Evolutionary conservation across 2,113 vertebrate species (phyloP).

Genomic region (Delphinus delphis): DNA sequence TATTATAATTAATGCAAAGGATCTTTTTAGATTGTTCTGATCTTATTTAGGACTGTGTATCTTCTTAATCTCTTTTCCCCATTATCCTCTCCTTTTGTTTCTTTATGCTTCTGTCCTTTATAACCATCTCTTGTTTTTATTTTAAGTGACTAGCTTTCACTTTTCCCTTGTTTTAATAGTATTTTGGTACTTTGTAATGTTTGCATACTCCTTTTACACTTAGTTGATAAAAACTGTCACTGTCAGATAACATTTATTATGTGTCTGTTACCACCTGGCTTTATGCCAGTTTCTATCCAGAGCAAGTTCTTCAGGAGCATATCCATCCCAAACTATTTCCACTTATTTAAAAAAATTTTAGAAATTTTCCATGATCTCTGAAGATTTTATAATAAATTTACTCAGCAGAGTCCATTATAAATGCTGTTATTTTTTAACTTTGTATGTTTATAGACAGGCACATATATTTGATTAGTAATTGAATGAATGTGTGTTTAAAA

Average conservation of each 20-base stretch:
- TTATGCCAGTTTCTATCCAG: neutral
- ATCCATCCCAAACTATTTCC: neutral
- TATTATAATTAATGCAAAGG: neutral
- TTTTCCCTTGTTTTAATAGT: constrained; percentile 4
- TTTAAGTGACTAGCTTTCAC: neutral
- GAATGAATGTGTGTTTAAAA: neutral
- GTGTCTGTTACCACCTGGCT: neutral
- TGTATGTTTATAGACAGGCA: neutral
- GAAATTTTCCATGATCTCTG: neutral
- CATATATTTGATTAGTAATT: neutral
- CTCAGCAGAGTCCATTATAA: neutral
- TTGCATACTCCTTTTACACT: neutral
- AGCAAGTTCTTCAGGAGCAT: neutral
- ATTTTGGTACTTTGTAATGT: neutral
- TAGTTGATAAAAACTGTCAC: constrained; percentile 30
- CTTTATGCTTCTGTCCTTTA: neutral
- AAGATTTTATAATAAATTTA: neutral
- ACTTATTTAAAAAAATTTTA: neutral
- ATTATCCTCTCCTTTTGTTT: neutral
- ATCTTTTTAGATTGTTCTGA: neutral
- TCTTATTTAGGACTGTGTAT: neutral
- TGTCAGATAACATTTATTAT: neutral
- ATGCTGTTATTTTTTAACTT: neutral
- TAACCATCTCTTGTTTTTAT: neutral
- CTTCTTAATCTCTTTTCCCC: neutral